Base-by-base conservation (phyloP, 2,797 vertebrate genomes). In the Rachycentron canadum region DNA sequence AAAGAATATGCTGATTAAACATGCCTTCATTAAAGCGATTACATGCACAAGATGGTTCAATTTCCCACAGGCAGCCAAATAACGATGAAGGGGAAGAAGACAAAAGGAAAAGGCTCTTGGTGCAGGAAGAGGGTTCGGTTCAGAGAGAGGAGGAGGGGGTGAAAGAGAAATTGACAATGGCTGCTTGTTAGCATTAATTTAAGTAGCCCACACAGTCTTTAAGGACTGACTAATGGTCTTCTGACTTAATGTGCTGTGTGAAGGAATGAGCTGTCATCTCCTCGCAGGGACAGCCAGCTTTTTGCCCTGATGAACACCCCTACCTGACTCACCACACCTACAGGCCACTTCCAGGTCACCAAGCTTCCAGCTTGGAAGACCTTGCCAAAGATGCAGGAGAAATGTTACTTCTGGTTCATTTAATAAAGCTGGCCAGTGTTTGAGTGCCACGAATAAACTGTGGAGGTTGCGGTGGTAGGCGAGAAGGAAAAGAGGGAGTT, bases 241-340 rank as follows among this genome's bases (percentile, higher is more conserved):
- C 81, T 63, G 81, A 89, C 74, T 85, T 87, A 77, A 86, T 84
- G 62, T 68, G 79, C 81, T 62, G 75, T 13, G 60, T 73, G 75
- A 75, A 73, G 71, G 77, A 74, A 74, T 88, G 83, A 89, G 87
- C 74, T 84, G 88, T 89, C 55, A 60, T 75, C 75, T 88, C 87
- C 92, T 94, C 45, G 52, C 78, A 78, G 89, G 92, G 90, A 92
- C 90, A 85, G 89, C 66, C 63, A 69, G 63, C 81, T 85, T 66
- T 84, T 72, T 77, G 83, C 91, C 83, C 76, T 17, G 65, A 77
- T 40, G n/a, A 91, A 82, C 91, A 82, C 74, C 75, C 88, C 74
- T 90, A 95, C 94, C 94, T 95, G 94, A 95, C 94, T 95, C 95
- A 95, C 91, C 69, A 81, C 91, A 94, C 91, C 94, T 93, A 92